Evolutionary conservation across 1,140 invertebrate genomes (phyloP).

Genomic region (Drosophila triauraria): DNA sequence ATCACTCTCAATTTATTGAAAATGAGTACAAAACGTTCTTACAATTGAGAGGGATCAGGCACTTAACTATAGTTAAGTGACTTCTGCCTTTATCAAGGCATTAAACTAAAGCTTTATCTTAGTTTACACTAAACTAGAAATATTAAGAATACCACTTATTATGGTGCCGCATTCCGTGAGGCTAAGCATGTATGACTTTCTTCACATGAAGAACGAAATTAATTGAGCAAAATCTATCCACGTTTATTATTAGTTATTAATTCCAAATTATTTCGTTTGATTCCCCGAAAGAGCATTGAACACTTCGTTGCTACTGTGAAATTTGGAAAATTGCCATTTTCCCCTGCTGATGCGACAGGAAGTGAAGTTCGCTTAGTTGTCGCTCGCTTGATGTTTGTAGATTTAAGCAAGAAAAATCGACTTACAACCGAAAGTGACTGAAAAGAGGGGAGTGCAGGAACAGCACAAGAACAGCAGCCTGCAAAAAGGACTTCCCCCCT

Average conservation of each 20-base stretch:
- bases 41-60: no score
- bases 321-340: neutral
- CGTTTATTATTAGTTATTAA: neutral
- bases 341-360: conserved; percentile 12
- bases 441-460: neutral
- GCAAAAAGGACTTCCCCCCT: neutral
- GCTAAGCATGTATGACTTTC: no score
- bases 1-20: no score
- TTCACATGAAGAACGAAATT: no score
- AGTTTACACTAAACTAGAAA: no score
- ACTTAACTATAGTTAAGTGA: no score
- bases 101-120: no score
- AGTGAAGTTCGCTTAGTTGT: conserved; percentile 11
- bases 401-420: conserved; percentile 28
- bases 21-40: no score
- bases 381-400: conserved; percentile 13
- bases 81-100: no score
- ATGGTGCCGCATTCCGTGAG: no score
- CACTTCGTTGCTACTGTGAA: neutral
- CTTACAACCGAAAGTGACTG: conserved; percentile 5
- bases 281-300: neutral
- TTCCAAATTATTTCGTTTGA: no score
- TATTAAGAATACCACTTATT: no score
- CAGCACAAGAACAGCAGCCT: conserved; percentile 1
- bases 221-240: neutral